Evolutionary conservation across 2,888 invertebrate species (phyloP), one percentile per base, ranked within the genome.

Genomic region (Amphimallon solstitiale): DNA sequence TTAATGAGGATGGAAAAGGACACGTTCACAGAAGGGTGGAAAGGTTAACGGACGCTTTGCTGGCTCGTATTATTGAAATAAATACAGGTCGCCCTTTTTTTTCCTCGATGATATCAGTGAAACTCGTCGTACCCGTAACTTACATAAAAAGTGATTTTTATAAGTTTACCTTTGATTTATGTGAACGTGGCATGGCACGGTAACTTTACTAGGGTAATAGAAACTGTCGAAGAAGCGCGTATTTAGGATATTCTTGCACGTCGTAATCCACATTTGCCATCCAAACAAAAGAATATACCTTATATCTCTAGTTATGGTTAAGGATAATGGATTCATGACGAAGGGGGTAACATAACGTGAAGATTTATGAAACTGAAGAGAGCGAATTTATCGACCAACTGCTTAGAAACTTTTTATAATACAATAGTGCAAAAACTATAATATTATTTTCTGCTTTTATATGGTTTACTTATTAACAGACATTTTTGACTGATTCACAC

Each of bases 131-230:
- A 54, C 21, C 38, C 54, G 12, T 38, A n/a, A 54, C 38, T 54
- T 38, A 54, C 54, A 54, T 54, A 54, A 54, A 54, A 54, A 40
- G 54, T 54, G 54, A 54, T 54, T 54, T 54, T 54, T 54, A 54
- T 54, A 54, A 54, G 54, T 54, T 54, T 40, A 19, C 12, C 21
- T 34, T 38, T 40, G 54, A 54, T 54, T 54, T 54, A 54, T 54
- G 40, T 14, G 38, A 38, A 1, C 54, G 19, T 38, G 40, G 40
- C 54, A 54, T 40, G 40, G 54, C 19, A 54, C 40, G 40, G 54
- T n/a, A 40, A 54, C 21, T 54, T 54, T 34, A 40, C 38, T 21
- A 23, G 17, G 10, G 52, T 54, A 54, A 54, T 54, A 12, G 40
- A 40, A 54, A 38, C 23, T 54, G 54, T 54, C 40, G 35, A 19